Base-by-base conservation (phyloP, 1,140 invertebrate species). In the Drosophila bocqueti region DNA sequence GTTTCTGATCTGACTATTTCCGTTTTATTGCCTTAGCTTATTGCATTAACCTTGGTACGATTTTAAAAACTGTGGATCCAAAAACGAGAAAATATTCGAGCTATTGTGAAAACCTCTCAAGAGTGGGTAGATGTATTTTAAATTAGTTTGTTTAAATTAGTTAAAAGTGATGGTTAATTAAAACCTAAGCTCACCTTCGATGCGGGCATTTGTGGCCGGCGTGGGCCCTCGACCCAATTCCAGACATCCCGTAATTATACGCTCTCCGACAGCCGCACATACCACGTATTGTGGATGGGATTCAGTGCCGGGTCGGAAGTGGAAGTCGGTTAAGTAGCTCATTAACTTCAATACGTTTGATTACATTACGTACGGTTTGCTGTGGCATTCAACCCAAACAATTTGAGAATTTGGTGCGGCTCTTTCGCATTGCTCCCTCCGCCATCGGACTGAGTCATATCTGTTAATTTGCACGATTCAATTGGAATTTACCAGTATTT, bases 301-400 rank as follows among this genome's bases (percentile, higher is more conserved):
- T 46, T 54, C 62, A 49, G 43, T 47, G 52, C 11, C 26, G 34
- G 18, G 57, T 38, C 67, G 67, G 59, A 66, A 68, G 79, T 59
- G 45, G 72, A 78, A 74, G 68, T 75, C 84, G 84, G 84, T 84
- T 89, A 89, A 89, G 84, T 87, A 68, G 77, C 84, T 87, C 68
- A 87, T 87, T 87, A 89, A 71, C 66, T 80, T 69, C 67, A 79
- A 76, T 83, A 57, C 59, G 72, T 71, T 78, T 64, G 64, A 81
- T 62, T 74, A 76, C 69, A 83, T 81, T 78, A 61, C 42, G 46
- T 76, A 75, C 67, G 65, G 50, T 81, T 73, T 81, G 50, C 52
- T 63, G 45, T 31, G 52, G 66, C 61, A 61, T 71, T 76, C 49
- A 34, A 54, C 40, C 38, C 67, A 78, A 81, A 86, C 73, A 73